Conservation (phyloP, 2,888 invertebrate species). For the Zygogramma bicolorata region DNA sequence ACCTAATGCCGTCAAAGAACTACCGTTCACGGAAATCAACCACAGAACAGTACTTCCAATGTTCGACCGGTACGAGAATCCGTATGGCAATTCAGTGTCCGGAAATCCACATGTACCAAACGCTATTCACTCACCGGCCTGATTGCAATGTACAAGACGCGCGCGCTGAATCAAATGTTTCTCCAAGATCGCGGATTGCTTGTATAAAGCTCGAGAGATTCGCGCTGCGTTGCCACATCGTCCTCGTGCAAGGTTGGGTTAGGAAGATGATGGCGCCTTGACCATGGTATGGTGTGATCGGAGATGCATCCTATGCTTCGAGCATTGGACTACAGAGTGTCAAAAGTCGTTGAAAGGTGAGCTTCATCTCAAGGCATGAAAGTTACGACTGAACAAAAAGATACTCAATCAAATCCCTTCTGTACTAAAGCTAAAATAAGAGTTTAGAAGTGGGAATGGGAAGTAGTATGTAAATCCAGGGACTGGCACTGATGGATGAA, state of each 20-base stretch:
- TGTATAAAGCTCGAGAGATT: slow-evolving; percentile 47
- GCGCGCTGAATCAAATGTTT: slow-evolving; percentile 53
- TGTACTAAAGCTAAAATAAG: too few species aligned
- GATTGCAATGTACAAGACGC: slow-evolving; percentile 48
- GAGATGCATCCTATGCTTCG: neutral
- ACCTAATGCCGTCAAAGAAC: slow-evolving; percentile 5
- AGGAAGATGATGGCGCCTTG: neutral
- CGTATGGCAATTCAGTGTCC: slow-evolving; percentile 21
- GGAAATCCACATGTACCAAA: slow-evolving; percentile 41
- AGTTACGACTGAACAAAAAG: too few species aligned
- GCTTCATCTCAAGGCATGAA: too few species aligned
- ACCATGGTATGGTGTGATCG: neutral
- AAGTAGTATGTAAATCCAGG: too few species aligned
- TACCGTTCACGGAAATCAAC: neutral
- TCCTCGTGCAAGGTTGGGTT: neutral
- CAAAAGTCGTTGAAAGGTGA: too few species aligned
- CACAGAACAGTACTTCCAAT: slow-evolving; percentile 3
- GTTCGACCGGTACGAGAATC: slow-evolving; percentile 30
- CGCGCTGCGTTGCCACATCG: slow-evolving; percentile 41
- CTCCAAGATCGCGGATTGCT: slow-evolving; percentile 37
- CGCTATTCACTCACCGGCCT: slow-evolving; percentile 43
- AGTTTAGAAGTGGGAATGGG: too few species aligned
- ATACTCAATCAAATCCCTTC: too few species aligned
- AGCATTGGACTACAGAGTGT: too few species aligned
- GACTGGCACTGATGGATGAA: too few species aligned